Conservation (phyloP, 1,140 invertebrate species). For the Drosophila sp. region DNA sequence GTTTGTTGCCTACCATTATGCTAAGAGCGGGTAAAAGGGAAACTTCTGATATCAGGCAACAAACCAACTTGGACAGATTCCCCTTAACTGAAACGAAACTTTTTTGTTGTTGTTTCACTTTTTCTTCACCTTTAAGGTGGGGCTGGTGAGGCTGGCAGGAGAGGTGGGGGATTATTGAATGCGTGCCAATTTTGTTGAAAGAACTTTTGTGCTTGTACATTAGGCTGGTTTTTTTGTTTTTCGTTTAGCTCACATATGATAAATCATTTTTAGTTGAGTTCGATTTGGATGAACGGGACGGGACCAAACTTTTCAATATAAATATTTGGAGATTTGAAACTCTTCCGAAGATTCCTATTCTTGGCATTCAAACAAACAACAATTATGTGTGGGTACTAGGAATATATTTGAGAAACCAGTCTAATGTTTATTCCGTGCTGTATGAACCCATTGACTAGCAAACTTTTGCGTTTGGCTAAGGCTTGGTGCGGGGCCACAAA, state of each 20-base stretch:
- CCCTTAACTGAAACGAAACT: constrained; percentile 9
- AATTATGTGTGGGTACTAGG: background rate
- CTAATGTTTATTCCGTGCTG: background rate
- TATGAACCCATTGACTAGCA: constrained; percentile 25
- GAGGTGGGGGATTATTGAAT: constrained; percentile 43
- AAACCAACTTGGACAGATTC: background rate
- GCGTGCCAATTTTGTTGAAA: constrained; percentile 42
- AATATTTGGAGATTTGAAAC: too few relatives aligned
- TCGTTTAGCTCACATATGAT: background rate
- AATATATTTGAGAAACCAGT: constrained; percentile 5
- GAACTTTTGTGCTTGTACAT: constrained; percentile 13
- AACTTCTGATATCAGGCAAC: constrained; percentile 5
- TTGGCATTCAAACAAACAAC: too few relatives aligned
- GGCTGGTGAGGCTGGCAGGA: background rate
- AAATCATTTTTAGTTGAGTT: background rate
- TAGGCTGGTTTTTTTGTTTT: background rate
- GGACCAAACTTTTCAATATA: too few relatives aligned
- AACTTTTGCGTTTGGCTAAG: constrained; percentile 20
- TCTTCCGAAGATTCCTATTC: too few relatives aligned
- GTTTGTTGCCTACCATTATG: background rate
- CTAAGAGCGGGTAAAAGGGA: background rate
- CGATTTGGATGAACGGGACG: too few relatives aligned
- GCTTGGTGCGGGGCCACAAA: constrained; percentile 22
- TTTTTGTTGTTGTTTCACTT: constrained; percentile 11
- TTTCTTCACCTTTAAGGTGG: background rate